These are phyloP conservation scores for Diogma glabrata DNA, from an alignment of 2,888 invertebrate species.

Conservation along the genomic window DNA sequence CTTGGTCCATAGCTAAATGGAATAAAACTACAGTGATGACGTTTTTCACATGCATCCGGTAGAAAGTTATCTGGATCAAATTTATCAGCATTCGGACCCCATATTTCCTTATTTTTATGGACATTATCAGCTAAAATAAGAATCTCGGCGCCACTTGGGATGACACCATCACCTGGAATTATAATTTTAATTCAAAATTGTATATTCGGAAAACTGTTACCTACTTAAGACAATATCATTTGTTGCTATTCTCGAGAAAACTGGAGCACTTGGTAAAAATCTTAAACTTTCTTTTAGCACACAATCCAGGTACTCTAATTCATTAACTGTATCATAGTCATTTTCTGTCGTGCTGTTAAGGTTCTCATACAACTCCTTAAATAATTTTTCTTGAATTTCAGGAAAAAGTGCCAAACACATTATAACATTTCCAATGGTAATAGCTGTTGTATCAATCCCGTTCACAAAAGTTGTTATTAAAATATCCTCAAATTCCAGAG, in stretches of 20 bases:
- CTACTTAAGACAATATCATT: background rate
- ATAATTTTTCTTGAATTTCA: background rate
- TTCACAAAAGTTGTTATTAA: background rate
- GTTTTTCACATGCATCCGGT: background rate
- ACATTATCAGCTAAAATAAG: background rate
- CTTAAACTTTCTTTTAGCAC: background rate
- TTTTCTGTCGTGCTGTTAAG: background rate
- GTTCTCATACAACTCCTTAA: background rate
- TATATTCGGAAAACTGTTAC: background rate
- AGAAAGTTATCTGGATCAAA: slow-evolving; percentile 1
- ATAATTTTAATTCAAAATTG: background rate
- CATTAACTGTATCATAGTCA: background rate
- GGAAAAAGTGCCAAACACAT: background rate
- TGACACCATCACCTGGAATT: background rate
- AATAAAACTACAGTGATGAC: background rate
- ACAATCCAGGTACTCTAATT: background rate
- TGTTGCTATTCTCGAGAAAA: background rate
- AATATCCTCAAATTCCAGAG: background rate
- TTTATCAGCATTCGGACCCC: slow-evolving; percentile 1
- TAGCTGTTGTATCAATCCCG: background rate
- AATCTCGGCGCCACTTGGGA: background rate
- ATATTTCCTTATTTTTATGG: background rate
- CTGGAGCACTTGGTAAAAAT: background rate
- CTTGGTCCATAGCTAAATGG: slow-evolving; percentile 4
- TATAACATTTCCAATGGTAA: background rate